These are phyloP conservation scores for Myiotriccus ornatus DNA, from an alignment of 2,797 vertebrate species.

Conservation along the genomic window DNA sequence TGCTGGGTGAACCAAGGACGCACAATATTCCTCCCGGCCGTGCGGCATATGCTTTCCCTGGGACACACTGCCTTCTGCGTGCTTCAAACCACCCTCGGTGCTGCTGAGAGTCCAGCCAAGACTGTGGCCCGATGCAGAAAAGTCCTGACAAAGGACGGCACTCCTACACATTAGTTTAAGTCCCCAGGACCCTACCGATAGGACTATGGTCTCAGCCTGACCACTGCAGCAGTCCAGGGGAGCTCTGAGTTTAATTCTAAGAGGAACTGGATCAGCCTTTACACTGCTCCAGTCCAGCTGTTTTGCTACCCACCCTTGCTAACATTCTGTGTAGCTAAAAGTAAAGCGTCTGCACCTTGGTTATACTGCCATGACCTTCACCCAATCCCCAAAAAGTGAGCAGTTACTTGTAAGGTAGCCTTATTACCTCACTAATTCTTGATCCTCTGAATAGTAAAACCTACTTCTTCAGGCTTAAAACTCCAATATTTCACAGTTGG, in stretches of 20 bases:
- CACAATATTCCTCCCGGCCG: fast-evolving
- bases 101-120: background rate
- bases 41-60: fast-evolving
- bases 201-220: background rate
- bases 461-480: background rate
- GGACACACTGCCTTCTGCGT: background rate
- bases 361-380: background rate
- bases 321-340: background rate
- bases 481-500: background rate
- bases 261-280: background rate
- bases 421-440: background rate
- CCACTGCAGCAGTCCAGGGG: too few relatives aligned
- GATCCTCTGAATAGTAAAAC: background rate
- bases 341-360: background rate
- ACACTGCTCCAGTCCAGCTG: background rate
- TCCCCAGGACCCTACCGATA: background rate
- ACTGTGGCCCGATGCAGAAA: fast-evolving
- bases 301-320: fast-evolving
- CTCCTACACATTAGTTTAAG: background rate
- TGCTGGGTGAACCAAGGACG: conserved; percentile 10
- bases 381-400: background rate
- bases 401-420: background rate
- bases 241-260: background rate
- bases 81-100: background rate
- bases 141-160: background rate